Evolutionary conservation across 1,140 invertebrate species (phyloP).

Genomic region (Ips typographus): DNA sequence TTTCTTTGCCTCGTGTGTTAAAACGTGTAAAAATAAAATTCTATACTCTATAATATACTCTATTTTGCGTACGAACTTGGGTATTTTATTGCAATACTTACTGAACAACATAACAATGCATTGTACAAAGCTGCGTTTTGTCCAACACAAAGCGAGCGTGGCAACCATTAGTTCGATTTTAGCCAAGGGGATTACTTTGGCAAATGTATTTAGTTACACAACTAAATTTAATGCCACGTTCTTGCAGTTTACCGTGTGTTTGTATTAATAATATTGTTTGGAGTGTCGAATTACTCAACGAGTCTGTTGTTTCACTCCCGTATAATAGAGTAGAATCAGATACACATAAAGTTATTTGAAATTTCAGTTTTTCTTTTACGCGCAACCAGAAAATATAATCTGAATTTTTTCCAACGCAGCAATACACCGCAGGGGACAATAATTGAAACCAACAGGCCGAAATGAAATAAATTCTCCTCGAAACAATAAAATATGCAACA

Average conservation of each 20-base stretch:
- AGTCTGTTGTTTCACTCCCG: too few relatives aligned
- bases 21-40: too few relatives aligned
- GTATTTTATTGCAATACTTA: constrained; percentile 7
- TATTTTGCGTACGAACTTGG: neutral
- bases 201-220: constrained; percentile 23
- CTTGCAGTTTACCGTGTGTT: constrained; percentile 7
- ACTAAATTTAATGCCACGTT: constrained; percentile 18
- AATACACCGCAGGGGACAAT: neutral
- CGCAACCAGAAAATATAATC: too few relatives aligned
- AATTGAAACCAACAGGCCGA: neutral
- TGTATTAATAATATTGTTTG: constrained; percentile 11
- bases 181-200: constrained; percentile 25
- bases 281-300: neutral
- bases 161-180: constrained; percentile 24
- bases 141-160: constrained; percentile 12
- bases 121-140: constrained; percentile 10
- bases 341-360: too few relatives aligned
- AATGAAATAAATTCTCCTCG: constrained; percentile 1
- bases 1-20: too few relatives aligned
- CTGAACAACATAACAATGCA: constrained; percentile 6
- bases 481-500: neutral
- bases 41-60: too few relatives aligned
- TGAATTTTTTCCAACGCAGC: neutral
- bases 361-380: too few relatives aligned
- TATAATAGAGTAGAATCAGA: too few relatives aligned